Base-by-base conservation (phyloP, 1,140 invertebrate species). In the Heliconius eleuchia region DNA sequence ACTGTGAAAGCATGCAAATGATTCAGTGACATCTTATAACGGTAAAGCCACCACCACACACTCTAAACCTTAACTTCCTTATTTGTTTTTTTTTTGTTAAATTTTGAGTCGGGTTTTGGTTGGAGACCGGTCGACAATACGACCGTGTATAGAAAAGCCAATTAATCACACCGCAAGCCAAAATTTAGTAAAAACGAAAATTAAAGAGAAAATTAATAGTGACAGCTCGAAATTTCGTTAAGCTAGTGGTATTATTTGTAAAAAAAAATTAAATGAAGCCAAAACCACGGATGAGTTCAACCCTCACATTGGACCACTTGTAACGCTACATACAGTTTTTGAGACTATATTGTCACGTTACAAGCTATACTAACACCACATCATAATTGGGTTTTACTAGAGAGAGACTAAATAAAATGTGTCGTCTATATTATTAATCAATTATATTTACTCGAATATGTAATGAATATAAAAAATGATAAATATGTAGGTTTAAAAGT, bases 121-220 rank as follows among this genome's bases (percentile, higher is more conserved):
- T 77, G 74, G 78, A 80, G 74, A 77, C 82, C 82, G 71, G 76
- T 76, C 77, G 60, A 66, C 11, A 66, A 70, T 76, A 72, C 77
- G 79, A 85, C 82, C 80, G 85, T 73, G 80, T 72, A 81, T 85
- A 80, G 85, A 75, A 81, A 92, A 94, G 92, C 92, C 92, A 93
- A 94, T 94, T 94, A 92, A 91, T 93, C 86, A 92, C 92, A 94
- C 92, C 93, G 92, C 91, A 94, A 94, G 93, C 93, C 91, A 92
- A 94, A 89, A 91, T 91, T 92, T 90, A 89, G 90, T 92, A 85
- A 88, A 66, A 87, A 87, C 84, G 82, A 89, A 93, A 92, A 91
- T 85, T 87, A 86, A 92, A 94, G 89, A 94, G 89, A 90, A 88
- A 91, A 91, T 90, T 91, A 92, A 91, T 84, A 91, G 89, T 92